These are phyloP conservation scores for Agrenia bidenticulata DNA, from an alignment of 2,888 invertebrate genomes.

Conservation along the genomic window DNA sequence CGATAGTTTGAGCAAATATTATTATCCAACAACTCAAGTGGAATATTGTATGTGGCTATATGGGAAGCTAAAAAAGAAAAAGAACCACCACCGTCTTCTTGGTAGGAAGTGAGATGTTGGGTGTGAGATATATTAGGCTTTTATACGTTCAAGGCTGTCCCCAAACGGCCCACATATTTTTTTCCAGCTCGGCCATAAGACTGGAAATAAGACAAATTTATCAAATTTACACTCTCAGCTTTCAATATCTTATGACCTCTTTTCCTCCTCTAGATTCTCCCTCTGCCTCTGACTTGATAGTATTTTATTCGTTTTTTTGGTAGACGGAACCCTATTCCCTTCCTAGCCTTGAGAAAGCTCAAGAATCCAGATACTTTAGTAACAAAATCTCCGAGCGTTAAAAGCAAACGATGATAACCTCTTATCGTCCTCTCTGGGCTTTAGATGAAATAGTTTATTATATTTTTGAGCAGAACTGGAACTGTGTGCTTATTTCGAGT, in stretches of 20 bases:
- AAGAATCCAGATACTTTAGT: no score
- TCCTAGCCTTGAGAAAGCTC: no score
- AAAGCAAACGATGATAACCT: no score
- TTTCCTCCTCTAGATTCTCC: neutral
- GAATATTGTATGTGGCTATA: neutral
- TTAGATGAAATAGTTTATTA: no score
- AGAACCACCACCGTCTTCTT: neutral
- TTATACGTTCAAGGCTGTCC: constrained; percentile 17
- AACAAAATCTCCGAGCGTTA: no score
- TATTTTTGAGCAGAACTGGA: no score
- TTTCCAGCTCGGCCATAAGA: constrained; percentile 18
- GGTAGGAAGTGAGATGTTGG: neutral
- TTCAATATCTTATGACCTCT: constrained; percentile 11
- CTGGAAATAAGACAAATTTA: constrained; percentile 28
- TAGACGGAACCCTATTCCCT: no score
- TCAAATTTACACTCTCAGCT: constrained; percentile 24
- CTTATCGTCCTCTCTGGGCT: no score
- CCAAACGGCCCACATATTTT: constrained; percentile 28
- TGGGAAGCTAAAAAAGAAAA: neutral
- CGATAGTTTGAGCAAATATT: constrained; percentile 8
- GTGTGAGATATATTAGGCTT: constrained; percentile 22
- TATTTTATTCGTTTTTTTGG: no score
- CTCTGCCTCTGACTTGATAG: constrained; percentile 7
- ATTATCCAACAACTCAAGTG: neutral
- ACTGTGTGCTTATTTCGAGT: no score